These are phyloP conservation scores for Pseudopipra pipra DNA, from an alignment of 2,113 vertebrate species.

Conservation along the genomic window DNA sequence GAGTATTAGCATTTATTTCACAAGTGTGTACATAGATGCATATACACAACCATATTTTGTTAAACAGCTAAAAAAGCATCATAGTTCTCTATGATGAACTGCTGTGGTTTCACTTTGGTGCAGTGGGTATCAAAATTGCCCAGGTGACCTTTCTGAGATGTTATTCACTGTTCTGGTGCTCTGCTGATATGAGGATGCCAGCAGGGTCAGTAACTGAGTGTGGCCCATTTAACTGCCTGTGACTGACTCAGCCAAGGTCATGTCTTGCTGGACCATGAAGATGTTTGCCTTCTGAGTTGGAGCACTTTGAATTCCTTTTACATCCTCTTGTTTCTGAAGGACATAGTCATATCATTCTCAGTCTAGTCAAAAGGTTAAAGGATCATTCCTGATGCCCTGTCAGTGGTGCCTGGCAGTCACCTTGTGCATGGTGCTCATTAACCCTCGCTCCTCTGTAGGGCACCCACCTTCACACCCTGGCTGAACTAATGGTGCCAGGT, in stretches of 20 bases:
- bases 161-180: neutral
- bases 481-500: neutral
- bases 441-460: neutral
- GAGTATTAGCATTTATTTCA: conserved; percentile 4
- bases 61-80: neutral
- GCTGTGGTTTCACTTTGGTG: neutral
- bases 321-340: neutral
- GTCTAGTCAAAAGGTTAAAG: neutral
- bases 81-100: neutral
- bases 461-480: accelerated
- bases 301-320: neutral
- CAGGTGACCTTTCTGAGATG: neutral
- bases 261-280: neutral
- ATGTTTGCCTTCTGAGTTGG: neutral
- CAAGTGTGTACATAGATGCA: neutral
- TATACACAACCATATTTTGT: neutral
- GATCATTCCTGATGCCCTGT: neutral
- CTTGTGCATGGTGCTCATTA: accelerated
- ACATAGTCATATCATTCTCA: neutral
- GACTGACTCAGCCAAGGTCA: neutral
- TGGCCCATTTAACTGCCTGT: neutral
- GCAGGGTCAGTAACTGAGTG: neutral
- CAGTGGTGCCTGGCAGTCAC: neutral
- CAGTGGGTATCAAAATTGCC: neutral
- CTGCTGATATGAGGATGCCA: neutral